Evolutionary conservation across 2,113 vertebrate genomes (phyloP).

Genomic region (Merops nubicus): DNA sequence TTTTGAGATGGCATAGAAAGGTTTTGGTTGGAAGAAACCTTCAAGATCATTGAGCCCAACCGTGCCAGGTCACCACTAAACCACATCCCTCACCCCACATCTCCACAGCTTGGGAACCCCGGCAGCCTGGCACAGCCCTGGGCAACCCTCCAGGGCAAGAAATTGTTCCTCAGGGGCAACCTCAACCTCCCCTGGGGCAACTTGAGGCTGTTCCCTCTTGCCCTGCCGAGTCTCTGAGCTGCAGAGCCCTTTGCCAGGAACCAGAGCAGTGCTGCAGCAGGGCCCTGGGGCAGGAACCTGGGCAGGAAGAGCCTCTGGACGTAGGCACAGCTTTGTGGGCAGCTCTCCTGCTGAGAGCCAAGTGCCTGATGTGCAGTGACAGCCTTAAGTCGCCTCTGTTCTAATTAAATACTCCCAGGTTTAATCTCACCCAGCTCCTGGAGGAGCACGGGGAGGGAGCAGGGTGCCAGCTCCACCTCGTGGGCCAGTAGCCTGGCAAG

Average conservation of each 20-base stretch:
- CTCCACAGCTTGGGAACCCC: not conserved
- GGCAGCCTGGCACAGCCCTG: too few species aligned
- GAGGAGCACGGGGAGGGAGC: not conserved
- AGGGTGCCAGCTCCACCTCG: not conserved
- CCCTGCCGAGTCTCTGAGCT: not conserved
- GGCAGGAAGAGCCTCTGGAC: not conserved
- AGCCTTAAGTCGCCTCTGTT: not conserved
- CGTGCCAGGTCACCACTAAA: not conserved
- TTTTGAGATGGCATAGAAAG: not conserved
- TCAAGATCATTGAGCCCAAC: too few species aligned
- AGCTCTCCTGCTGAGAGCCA: not conserved
- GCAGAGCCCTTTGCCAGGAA: not conserved
- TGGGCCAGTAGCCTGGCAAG: not conserved
- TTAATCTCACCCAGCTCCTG: not conserved
- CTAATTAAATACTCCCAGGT: not conserved
- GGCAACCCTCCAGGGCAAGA: too few species aligned
- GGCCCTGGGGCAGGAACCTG: not conserved
- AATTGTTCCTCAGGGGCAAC: not conserved
- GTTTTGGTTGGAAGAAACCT: too few species aligned
- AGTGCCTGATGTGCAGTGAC: not conserved
- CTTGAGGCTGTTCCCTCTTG: not conserved
- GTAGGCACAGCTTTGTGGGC: not conserved
- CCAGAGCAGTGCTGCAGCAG: rapidly evolving
- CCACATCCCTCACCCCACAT: not conserved
- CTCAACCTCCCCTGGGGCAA: not conserved